Evolutionary conservation across 2,888 invertebrate genomes (phyloP).

Genomic region (Pseudanteris insignis): DNA sequence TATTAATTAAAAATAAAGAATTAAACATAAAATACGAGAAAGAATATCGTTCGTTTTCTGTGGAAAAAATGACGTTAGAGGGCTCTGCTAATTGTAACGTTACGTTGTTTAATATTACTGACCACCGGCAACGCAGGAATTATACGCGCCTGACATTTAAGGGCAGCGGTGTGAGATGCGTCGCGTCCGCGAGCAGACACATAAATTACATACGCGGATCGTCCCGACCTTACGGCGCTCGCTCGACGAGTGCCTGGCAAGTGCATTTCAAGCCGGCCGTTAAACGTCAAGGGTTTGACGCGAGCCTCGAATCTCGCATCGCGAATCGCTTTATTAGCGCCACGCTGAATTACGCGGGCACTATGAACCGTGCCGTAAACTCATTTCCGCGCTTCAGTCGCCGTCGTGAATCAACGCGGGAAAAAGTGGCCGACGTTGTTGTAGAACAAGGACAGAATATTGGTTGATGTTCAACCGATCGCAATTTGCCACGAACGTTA

Average conservation of each 20-base stretch:
- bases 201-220: conserved; percentile 43
- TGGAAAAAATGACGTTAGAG: no score
- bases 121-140: conserved; percentile 33
- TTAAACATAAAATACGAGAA: no score
- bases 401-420: no score
- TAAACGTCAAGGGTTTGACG: conserved; percentile 13
- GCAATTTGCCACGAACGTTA: no score
- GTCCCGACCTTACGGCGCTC: conserved; percentile 42
- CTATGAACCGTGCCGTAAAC: neutral
- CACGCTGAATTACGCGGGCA: conserved; percentile 22
- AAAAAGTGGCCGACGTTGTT: no score
- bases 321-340: conserved; percentile 31
- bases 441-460: no score
- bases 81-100: conserved; percentile 44
- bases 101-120: conserved; percentile 42
- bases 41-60: no score
- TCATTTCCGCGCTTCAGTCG: conserved; percentile 6
- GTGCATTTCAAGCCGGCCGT: conserved; percentile 33
- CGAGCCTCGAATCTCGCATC: conserved; percentile 13
- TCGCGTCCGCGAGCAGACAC: conserved; percentile 43
- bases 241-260: conserved; percentile 34
- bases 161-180: conserved; percentile 46
- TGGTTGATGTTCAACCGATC: no score
- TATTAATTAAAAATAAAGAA: no score
- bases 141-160: conserved; percentile 45